Evolutionary conservation across 2,888 invertebrate genomes (phyloP).

Genomic region (Pharmacophagus antenor): DNA sequence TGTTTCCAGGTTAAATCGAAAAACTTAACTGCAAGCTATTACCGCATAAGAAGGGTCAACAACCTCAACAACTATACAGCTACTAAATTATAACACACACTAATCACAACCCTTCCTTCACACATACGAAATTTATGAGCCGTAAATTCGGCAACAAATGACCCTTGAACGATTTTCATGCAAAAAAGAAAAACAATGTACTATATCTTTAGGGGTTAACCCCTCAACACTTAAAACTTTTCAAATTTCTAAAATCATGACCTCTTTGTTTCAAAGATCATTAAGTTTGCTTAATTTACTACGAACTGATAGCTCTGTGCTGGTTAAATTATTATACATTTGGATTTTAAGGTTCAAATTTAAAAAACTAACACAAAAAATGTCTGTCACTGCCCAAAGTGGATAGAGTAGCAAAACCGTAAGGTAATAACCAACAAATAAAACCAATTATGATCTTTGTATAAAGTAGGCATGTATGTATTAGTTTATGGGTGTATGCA

Average conservation of each 20-base stretch:
- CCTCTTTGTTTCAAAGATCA: not conserved
- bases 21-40: not conserved
- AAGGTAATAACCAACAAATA: no score
- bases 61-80: not conserved
- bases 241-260: constrained; percentile 10
- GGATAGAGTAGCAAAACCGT: no score
- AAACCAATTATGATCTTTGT: no score
- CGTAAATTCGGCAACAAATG: constrained; percentile 73
- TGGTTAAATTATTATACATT: no score
- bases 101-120: constrained; percentile 57
- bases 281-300: not conserved
- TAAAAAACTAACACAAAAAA: no score
- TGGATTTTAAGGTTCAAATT: no score
- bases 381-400: no score
- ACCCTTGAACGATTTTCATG: constrained; percentile 70
- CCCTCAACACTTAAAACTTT: not conserved
- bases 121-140: constrained; percentile 61
- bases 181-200: constrained; percentile 51
- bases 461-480: no score
- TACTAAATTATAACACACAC: constrained; percentile 19
- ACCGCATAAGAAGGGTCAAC: not conserved
- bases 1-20: no score
- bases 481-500: no score
- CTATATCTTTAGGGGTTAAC: constrained; percentile 14
- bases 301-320: not conserved